Percentiles rank a stretch among this genome's conserved stretches.
Conservation (phyloP, 2,797 vertebrate species). For the Furcifer pardalis region DNA sequence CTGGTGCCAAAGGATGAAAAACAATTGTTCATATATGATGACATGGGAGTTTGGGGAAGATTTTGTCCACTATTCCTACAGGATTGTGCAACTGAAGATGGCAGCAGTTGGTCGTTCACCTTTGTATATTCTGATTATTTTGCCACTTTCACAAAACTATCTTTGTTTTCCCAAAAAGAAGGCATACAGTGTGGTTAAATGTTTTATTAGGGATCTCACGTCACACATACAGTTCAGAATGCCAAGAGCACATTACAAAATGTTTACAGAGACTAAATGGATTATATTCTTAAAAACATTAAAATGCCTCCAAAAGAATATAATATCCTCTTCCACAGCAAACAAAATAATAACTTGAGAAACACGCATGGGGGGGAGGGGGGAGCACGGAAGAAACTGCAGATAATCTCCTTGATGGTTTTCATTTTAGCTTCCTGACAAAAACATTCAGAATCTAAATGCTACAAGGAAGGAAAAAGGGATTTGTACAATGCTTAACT, state of each 20-base stretch:
- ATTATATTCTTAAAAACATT: not conserved
- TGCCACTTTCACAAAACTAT: too few species aligned
- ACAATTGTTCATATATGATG: not conserved
- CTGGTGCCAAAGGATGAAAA: not conserved
- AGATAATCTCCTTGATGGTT: not conserved
- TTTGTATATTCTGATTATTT: not conserved
- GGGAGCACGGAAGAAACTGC: not conserved
- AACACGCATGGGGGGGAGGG: not conserved
- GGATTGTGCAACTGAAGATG: too few species aligned
- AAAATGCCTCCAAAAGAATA: not conserved
- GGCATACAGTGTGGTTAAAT: not conserved
- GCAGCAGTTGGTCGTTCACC: too few species aligned
- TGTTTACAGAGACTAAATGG: not conserved
- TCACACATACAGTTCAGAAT: not conserved
- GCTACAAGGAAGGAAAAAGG: not conserved
- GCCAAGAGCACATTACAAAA: not conserved
- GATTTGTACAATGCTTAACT: not conserved
- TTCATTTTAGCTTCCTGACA: not conserved
- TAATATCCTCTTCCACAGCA: not conserved
- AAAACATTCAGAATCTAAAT: not conserved
- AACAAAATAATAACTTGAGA: not conserved
- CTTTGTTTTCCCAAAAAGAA: not conserved
- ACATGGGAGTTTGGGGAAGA: too few species aligned
- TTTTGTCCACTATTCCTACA: too few species aligned
- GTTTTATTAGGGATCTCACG: conserved; percentile 22